Evolutionary conservation across 2,888 invertebrate genomes (phyloP).

Genomic region (Germaria angustata): DNA sequence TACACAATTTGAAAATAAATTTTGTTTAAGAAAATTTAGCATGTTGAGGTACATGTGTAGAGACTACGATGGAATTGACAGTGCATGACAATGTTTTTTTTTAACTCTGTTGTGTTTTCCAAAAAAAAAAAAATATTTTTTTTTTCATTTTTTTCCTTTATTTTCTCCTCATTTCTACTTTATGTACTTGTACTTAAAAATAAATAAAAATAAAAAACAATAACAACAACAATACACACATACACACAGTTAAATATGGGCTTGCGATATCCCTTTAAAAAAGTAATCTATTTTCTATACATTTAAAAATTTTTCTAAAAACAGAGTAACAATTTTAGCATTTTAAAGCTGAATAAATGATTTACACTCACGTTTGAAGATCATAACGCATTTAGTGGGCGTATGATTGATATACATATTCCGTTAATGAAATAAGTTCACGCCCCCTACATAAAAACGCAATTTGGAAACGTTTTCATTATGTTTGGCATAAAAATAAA

Average conservation of each 20-base stretch:
- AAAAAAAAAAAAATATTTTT: slow-evolving; percentile 32
- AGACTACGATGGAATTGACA: slow-evolving; percentile 13
- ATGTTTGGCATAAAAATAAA: background rate
- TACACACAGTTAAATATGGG: slow-evolving; percentile 77
- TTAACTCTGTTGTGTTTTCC: slow-evolving; percentile 16
- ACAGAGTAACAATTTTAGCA: background rate
- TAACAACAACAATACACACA: slow-evolving; percentile 19
- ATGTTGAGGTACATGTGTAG: slow-evolving; percentile 52
- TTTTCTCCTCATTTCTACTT: slow-evolving; percentile 57
- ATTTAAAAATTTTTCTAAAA: slow-evolving; percentile 36
- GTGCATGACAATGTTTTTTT: slow-evolving; percentile 54
- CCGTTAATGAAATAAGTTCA: background rate
- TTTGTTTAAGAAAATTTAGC: slow-evolving; percentile 19
- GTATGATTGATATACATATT: background rate
- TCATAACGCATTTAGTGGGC: background rate
- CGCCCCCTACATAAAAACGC: background rate
- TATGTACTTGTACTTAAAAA: too few species aligned
- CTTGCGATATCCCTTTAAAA: slow-evolving; percentile 79
- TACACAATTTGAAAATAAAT: slow-evolving; percentile 16
- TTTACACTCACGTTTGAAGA: background rate
- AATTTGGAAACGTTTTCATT: too few species aligned
- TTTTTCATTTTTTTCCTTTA: slow-evolving; percentile 42
- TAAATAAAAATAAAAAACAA: slow-evolving; percentile 43
- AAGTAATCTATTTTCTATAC: slow-evolving; percentile 76
- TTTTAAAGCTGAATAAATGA: background rate